Base-by-base conservation (phyloP, 2,113 vertebrate species). In the Phalacrocorax aristotelis region DNA sequence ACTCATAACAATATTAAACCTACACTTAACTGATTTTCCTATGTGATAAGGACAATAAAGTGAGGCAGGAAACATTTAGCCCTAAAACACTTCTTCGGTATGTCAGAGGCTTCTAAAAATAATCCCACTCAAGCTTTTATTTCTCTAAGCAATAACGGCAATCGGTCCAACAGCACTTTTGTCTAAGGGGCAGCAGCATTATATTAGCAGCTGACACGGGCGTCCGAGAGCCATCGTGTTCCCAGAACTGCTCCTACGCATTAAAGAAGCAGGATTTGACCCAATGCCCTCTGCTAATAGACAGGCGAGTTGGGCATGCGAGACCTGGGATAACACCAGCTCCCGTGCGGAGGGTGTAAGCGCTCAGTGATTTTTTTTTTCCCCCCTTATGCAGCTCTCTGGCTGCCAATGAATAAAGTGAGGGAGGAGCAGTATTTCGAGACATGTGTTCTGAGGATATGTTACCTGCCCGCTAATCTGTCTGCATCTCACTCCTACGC, bases 81-180 rank as follows among this genome's bases (percentile, higher is more conserved):
- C 87, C 96, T 94, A 72, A 97, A 96, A 52, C 48, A 55, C 70
- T 80, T 32, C 93, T 77, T 55, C 15, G 51, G 66, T 71, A 27
- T 90, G 91, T 72, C 95, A 83, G 57, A 83, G 72, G 51, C 89
- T 90, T 96, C 96, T 95, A 96, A 95, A 91, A 96, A 96, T 94
- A 95, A 95, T 89, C 77, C 84, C 87, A 6, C 86, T 79, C 46
- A 4, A 38, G 95, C 84, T 91, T 92, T 88, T 60, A 34, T 80
- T 80, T 18, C 81, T 61, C 14, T 4, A 38, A 85, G 94, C 86
- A 13, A 6, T 29, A 65, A 27, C 5, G 0, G 34, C 83, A 21
- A 13, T 8, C 1, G 36, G 83, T 78, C 74, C 36, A 3, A 32
- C 34, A 69, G 65, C 81, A 15, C 68, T 26, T 84, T 91, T 77